Percentiles rank a stretch among this genome's conserved stretches.
Conservation (phyloP, 2,797 vertebrate genomes). For the Myotis planiceps region DNA sequence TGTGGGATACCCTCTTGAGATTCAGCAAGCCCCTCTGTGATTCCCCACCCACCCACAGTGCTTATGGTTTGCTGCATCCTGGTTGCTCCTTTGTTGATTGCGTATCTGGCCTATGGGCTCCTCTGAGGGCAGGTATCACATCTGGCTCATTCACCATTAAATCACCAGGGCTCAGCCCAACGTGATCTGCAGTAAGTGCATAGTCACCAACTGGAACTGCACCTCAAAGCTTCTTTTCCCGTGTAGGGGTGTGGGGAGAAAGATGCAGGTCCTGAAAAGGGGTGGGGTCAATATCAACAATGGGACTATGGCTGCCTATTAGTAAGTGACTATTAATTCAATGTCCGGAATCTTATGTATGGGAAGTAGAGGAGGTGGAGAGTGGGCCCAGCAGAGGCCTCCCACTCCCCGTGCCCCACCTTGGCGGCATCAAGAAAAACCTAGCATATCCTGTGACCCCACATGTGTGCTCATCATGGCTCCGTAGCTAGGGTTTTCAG, state of each 20-base stretch:
- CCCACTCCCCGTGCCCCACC: background rate
- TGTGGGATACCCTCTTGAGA: background rate
- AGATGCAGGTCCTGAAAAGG: background rate
- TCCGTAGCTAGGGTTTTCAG: background rate
- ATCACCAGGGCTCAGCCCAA: background rate
- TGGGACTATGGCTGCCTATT: too few relatives aligned
- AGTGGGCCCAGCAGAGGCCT: background rate
- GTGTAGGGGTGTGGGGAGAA: background rate
- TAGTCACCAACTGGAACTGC: background rate
- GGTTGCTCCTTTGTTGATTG: background rate
- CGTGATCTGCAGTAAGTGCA: background rate
- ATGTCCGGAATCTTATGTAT: background rate
- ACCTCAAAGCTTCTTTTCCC: background rate
- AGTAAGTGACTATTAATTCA: background rate
- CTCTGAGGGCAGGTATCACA: background rate
- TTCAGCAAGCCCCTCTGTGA: background rate
- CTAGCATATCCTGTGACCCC: background rate
- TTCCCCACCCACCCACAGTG: too few relatives aligned
- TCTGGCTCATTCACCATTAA: background rate
- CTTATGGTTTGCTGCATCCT: background rate
- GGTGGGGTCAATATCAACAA: background rate
- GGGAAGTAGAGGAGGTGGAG: background rate
- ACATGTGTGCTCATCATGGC: background rate
- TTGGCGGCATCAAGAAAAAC: background rate
- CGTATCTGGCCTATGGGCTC: too few relatives aligned